Percentiles rank a stretch among this genome's conserved stretches.
These are phyloP conservation scores for Podotricha telesiphe DNA, from an alignment of 2,888 invertebrate species.

Conservation along the genomic window DNA sequence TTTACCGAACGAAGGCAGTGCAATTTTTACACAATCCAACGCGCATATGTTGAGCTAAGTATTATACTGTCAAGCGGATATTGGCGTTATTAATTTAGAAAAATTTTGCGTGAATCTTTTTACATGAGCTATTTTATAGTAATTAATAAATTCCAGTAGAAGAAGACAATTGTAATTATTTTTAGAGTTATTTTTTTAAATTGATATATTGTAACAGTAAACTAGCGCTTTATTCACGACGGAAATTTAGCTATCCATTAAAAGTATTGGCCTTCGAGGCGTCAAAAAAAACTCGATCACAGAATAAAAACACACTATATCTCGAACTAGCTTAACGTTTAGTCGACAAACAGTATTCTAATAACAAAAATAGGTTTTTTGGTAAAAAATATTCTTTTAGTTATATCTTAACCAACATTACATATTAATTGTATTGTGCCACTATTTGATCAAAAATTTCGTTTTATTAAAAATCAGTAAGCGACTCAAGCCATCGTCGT, in stretches of 20 bases:
- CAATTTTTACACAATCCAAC: slow-evolving; percentile 53
- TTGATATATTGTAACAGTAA: neutral
- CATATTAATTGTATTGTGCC: slow-evolving; percentile 63
- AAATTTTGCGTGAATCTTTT: slow-evolving; percentile 40
- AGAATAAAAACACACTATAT: slow-evolving; percentile 70
- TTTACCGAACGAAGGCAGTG: slow-evolving; percentile 61
- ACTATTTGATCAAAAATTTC: slow-evolving; percentile 48
- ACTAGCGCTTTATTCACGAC: slow-evolving; percentile 22
- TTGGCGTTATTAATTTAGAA: slow-evolving; percentile 52
- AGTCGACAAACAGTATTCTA: slow-evolving; percentile 68
- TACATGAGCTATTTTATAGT: slow-evolving; percentile 28
- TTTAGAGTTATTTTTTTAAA: neutral
- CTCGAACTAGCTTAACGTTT: slow-evolving; percentile 64
- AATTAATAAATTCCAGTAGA: slow-evolving; percentile 23
- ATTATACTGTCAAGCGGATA: slow-evolving; percentile 52
- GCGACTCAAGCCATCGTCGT: slow-evolving; percentile 29
- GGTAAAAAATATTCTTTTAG: slow-evolving; percentile 71
- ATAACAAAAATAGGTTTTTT: slow-evolving; percentile 76
- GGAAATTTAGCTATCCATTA: slow-evolving; percentile 38
- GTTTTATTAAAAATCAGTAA: slow-evolving; percentile 30
- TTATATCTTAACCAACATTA: slow-evolving; percentile 65
- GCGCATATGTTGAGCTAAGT: slow-evolving; percentile 73
- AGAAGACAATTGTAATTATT: slow-evolving; percentile 1
- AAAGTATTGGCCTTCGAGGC: slow-evolving; percentile 62
- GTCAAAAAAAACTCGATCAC: slow-evolving; percentile 70